Evolutionary conservation across 1,140 invertebrate genomes (phyloP), one percentile per base, ranked within the genome.

Genomic region (Mactra quadrangularis): DNA sequence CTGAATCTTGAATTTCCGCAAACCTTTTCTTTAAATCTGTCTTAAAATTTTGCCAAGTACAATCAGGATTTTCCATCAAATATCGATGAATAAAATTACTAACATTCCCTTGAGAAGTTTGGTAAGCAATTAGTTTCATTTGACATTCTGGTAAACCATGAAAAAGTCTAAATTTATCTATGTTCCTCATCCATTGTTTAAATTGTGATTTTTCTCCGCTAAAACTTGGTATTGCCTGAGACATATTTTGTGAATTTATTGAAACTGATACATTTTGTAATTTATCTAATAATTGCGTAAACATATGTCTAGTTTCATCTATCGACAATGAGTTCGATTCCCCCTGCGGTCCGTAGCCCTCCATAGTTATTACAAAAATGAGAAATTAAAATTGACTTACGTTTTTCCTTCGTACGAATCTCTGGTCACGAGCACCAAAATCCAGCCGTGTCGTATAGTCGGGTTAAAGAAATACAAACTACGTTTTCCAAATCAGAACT

Each of bases 41-140:
- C n/a, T 75, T 55, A 29, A 75, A 59, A 1, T 59, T 31, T 7
- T 57, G 50, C 19, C 35, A 75, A 15, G 29, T 59, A n/a, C 31
- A 19, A 35, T 41, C 31, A 15, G 50, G 29, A 45, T 75, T 31
- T 55, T 13, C 27, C 7, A 3, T 31, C 19, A 57, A 57, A 74
- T 17, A 31, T 35, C 53, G 4, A 15, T 74, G 3, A 17, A 74
- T 33, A 57, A 74, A 74, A 27, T 74, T 38, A 45, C 35, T 35
- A 22, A 52, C 66, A 15, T 11, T 13, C 6, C 29, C 41, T 52
- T 41, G 7, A 27, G 7, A 9, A 6, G 47, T 55, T 35, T 74
- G 50, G 35, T 29, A 55, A n/a, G 27, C 19, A 13, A 57, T 27
- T 57, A 31, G n/a, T 19, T 57, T 57, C 31, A n/a, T 41, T 33